These are phyloP conservation scores for Antrozous pallidus DNA, from an alignment of 2,797 vertebrate genomes.

Conservation along the genomic window DNA sequence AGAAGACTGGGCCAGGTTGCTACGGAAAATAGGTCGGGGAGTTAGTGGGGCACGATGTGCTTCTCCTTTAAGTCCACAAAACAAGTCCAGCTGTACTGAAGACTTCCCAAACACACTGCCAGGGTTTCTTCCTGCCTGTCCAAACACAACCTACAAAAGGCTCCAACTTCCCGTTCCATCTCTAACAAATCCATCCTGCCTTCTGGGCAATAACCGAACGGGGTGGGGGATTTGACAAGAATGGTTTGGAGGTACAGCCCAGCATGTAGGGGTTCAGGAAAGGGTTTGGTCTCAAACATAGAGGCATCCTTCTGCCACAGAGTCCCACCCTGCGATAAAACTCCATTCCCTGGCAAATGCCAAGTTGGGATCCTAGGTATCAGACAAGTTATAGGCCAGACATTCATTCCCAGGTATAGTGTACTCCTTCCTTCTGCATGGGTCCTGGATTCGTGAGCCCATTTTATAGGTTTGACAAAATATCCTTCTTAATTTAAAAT, in stretches of 20 bases:
- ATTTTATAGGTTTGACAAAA: neutral
- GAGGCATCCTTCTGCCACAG: neutral
- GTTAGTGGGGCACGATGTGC: neutral
- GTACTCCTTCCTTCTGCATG: neutral
- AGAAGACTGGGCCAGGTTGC: neutral
- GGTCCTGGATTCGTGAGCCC: neutral
- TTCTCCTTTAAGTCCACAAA: neutral
- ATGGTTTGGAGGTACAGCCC: neutral
- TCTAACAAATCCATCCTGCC: neutral
- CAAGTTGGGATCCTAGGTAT: neutral
- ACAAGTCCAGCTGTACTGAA: neutral
- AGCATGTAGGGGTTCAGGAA: neutral
- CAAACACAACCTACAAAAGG: neutral
- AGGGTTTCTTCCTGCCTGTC: neutral
- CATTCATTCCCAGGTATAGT: neutral
- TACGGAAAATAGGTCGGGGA: neutral
- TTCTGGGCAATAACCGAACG: neutral
- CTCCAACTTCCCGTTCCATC: neutral
- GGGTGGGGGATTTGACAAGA: neutral
- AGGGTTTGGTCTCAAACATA: neutral
- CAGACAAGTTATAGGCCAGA: neutral
- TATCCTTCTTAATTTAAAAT: conserved; percentile 26
- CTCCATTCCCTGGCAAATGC: neutral
- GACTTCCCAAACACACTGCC: neutral
- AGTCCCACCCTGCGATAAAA: neutral